Evolutionary conservation across 2,888 invertebrate genomes (phyloP).

Genomic region (Sphaeridia pumilis): DNA sequence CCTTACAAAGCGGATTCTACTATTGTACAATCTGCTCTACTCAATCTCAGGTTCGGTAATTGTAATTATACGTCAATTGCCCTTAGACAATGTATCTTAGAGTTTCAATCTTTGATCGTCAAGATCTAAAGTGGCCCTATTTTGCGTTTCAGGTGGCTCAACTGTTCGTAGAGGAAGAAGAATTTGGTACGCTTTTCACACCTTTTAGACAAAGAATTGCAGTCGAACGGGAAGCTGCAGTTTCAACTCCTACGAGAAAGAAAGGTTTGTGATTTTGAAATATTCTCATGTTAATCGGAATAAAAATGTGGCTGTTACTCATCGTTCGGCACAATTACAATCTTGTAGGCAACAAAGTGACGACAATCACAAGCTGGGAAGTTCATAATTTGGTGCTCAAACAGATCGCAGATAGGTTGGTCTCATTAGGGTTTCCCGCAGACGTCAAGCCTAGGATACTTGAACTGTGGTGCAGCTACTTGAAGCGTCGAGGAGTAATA

Average conservation of each 20-base stretch:
- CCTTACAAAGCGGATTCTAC: conserved; percentile 24
- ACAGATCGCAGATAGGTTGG: conserved; percentile 20
- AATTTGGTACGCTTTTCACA: not conserved
- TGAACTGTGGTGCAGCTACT: conserved; percentile 21
- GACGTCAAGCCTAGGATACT: conserved; percentile 22
- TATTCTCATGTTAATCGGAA: not conserved
- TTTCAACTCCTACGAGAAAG: not conserved
- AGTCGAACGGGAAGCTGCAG: not conserved
- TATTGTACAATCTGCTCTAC: conserved; percentile 28
- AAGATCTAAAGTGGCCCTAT: not conserved
- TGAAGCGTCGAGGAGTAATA: conserved; percentile 19
- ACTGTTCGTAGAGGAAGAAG: conserved; percentile 4
- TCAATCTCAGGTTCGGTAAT: conserved; percentile 29
- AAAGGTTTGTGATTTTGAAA: not conserved
- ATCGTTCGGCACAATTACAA: not conserved
- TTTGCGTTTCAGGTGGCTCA: not conserved
- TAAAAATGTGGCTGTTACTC: not conserved
- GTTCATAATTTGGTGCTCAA: conserved; percentile 24
- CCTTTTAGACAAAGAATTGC: not conserved
- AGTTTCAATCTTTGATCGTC: not conserved
- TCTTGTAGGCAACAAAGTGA: not conserved
- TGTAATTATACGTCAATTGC: not conserved
- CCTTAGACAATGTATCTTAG: not conserved
- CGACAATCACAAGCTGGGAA: conserved; percentile 19
- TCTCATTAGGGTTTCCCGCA: conserved; percentile 28